A percentile compares a stretch with the other conserved stretches of the same genome.
Conservation (phyloP, 2,797 vertebrate genomes). For the Helarctos malayanus region DNA sequence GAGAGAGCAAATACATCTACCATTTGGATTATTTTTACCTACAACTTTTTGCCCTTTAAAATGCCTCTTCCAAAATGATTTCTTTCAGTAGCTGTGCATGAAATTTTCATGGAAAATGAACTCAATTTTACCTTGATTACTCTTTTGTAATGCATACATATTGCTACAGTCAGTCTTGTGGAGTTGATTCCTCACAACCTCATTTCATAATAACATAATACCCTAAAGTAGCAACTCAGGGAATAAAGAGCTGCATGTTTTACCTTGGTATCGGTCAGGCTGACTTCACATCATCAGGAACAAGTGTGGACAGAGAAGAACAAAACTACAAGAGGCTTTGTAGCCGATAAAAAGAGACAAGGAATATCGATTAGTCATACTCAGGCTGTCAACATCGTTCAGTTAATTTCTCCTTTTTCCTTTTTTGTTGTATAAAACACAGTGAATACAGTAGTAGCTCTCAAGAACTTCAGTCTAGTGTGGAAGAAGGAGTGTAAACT, state of each 20-base stretch:
- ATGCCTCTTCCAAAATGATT: slow-evolving; percentile 63
- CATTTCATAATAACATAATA: slow-evolving; percentile 53
- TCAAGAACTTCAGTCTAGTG: not conserved
- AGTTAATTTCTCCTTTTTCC: not conserved
- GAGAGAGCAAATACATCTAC: slow-evolving; percentile 69
- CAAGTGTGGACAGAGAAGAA: not conserved
- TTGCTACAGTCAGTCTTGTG: slow-evolving; percentile 59
- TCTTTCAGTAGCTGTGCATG: slow-evolving; percentile 64
- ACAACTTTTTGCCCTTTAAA: slow-evolving; percentile 60
- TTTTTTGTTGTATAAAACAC: not conserved
- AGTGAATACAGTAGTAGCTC: not conserved
- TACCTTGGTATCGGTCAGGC: not conserved
- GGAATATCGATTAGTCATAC: not conserved
- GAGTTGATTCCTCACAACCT: slow-evolving; percentile 62
- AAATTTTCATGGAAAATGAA: slow-evolving; percentile 81
- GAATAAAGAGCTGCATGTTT: slow-evolving; percentile 40
- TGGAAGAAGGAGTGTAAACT: not conserved
- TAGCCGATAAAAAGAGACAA: not conserved
- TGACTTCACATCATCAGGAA: slow-evolving; percentile 41
- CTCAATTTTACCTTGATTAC: slow-evolving; percentile 78
- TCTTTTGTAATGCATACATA: slow-evolving; percentile 79
- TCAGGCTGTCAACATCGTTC: not conserved
- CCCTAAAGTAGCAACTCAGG: slow-evolving; percentile 12
- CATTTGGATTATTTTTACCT: slow-evolving; percentile 72
- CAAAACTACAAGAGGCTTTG: not conserved